Evolutionary conservation across 2,113 vertebrate species (phyloP), one percentile per base, ranked within the genome.

Genomic region (Pipra filicauda): DNA sequence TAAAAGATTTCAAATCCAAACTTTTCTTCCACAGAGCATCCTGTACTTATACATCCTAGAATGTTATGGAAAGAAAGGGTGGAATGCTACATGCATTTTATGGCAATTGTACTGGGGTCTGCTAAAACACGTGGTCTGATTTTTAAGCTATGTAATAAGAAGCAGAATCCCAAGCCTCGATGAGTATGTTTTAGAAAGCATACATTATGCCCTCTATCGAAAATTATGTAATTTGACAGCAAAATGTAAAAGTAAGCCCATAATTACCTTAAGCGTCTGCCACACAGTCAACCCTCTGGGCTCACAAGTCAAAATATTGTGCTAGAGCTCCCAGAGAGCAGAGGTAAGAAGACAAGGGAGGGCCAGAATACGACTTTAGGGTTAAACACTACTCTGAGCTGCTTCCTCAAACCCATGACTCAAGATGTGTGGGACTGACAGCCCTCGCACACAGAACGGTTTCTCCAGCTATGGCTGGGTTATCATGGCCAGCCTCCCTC

Each of bases 281-380:
- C 85, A 95, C 80, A 93, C 23, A 91, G 69, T 81, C 95, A 96
- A 64, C 89, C 69, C 82, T 94, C 86, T 57, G 48, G 90, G 93
- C 70, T 93, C 84, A 90, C 74, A 83, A 95, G 89, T 96, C 96
- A 96, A 95, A 96, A 94, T 93, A 95, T 94, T 93, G 66, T 95
- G 75, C 66, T 86, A 88, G 69, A 95, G 61, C 89, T 96, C 85
- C 61, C 89, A 76, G 61, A 84, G 71, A 90, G 69, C 26, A 69
- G 79, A 66, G 28, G 49, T 5, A 66, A 90, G 76, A 73, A 92
- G 79, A 79, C 78, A 78, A 78, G 57, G 79, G 78, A 94, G 79
- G 74, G 59, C 82, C 85, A 64, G 58, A 74, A 62, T 61, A 59
- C 0, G 1, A 58, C 22, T 79, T 93, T 35, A 64, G 59, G 70